Percentiles rank a stretch among this genome's conserved stretches.
Evolutionary conservation across 2,797 vertebrate genomes (phyloP).

Genomic region (Parotocinclus haroldoi): DNA sequence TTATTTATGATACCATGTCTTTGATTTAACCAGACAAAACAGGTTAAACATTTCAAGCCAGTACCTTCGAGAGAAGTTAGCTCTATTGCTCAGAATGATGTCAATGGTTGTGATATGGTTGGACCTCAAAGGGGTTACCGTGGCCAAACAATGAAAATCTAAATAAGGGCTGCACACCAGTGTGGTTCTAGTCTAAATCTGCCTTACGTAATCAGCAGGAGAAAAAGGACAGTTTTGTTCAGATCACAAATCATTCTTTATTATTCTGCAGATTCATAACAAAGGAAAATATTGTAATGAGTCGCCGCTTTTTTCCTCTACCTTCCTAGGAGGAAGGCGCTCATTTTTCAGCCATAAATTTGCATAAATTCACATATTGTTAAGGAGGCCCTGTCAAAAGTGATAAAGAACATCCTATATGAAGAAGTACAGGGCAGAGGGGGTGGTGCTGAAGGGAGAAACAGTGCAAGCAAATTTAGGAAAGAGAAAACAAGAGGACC

Average conservation of each 20-base stretch:
- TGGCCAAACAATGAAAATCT: too few relatives aligned
- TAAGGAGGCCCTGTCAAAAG: conserved; percentile 66
- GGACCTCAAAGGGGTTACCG: too few relatives aligned
- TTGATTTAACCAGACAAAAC: too few relatives aligned
- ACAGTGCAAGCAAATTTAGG: too few relatives aligned
- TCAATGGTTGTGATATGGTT: too few relatives aligned
- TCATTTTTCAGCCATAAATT: conserved; percentile 72
- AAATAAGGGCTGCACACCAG: conserved; percentile 10
- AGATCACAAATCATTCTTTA: conserved; percentile 75
- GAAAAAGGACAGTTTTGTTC: conserved; percentile 51
- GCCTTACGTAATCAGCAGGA: conserved; percentile 44
- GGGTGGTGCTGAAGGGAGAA: not conserved
- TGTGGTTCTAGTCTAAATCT: conserved; percentile 26
- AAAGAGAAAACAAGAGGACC: too few relatives aligned
- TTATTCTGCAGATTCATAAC: conserved; percentile 67
- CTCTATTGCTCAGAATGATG: too few relatives aligned
- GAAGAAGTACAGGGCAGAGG: conserved; percentile 1
- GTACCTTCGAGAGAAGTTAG: too few relatives aligned
- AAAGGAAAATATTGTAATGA: conserved; percentile 73
- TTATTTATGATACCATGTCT: too few relatives aligned
- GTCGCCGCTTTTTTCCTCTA: conserved; percentile 57
- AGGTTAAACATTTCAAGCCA: too few relatives aligned
- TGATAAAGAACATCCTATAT: conserved; percentile 55
- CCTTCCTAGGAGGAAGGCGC: conserved; percentile 58
- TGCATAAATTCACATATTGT: conserved; percentile 73